Evolutionary conservation across 2,113 vertebrate genomes (phyloP), one percentile per base, ranked within the genome.

Genomic region (Ptychochromis oligacanthus): DNA sequence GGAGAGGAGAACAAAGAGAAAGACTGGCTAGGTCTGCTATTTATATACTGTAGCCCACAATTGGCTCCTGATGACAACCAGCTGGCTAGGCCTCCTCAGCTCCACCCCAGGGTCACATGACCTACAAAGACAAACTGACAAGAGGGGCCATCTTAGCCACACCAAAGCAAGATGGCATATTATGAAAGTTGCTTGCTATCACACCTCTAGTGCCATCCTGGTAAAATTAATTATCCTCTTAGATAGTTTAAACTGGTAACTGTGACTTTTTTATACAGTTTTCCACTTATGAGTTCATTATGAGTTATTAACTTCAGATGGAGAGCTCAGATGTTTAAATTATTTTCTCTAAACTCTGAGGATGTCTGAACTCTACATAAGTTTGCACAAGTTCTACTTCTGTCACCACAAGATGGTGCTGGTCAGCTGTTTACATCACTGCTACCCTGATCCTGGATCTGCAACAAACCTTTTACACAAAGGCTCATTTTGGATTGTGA

Each of bases 341-440:
- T 13, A 4, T 36, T 62, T 62, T 79, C 28, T 54, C 28, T 17
- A 7, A 26, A 17, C 20, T 49, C 36, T 62, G 26, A 74, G n/a
- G 15, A 17, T 75, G 54, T 36, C 1, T 14, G 10, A 61, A 80
- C 26, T 55, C 54, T 36, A 14, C 17, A 54, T 13, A 15, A 10
- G n/a, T 80, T 76, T 46, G 43, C 3, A 5, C 14, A 15, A 52
- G 24, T 52, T 52, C 12, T 70, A 31, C 2, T 49, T 67, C 43
- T 52, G 17, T 31, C 18, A 87, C 84, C 65, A 90, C 82, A 60
- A 59, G 80, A 34, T 65, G 86, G 85, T 54, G 81, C 52, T 77
- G 56, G 3, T 64, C 59, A 80, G 24, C 79, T 22, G n/a, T 15
- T 65, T 64, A 61, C 18, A 56, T 12, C 17, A 1, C 2, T 40